Percentiles rank a stretch among this genome's conserved stretches.
Conservation (phyloP, 2,888 invertebrate species). For the Sericinus montela region DNA sequence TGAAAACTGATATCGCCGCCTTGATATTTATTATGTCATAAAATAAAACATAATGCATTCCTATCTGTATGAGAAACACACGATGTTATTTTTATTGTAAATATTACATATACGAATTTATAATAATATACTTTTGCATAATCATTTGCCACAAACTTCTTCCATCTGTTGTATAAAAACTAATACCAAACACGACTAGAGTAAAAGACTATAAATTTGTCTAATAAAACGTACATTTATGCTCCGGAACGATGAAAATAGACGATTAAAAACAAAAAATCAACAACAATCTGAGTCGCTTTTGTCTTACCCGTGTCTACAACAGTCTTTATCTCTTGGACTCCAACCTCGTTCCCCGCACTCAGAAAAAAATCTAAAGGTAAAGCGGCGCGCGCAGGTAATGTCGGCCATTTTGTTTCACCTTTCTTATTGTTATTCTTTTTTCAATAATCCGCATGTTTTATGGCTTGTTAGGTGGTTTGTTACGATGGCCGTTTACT, state of each 20-base stretch:
- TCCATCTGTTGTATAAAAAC: no score
- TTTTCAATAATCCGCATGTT: slow-evolving; percentile 73
- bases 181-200: no score
- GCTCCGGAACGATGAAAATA: slow-evolving; percentile 50
- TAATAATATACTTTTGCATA: no score
- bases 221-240: slow-evolving; percentile 42
- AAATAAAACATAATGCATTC: no score
- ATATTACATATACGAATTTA: no score
- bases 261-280: slow-evolving; percentile 65
- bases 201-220: slow-evolving; percentile 22
- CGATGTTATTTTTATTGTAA: no score
- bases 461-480: slow-evolving; percentile 68
- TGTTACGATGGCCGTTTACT: slow-evolving; percentile 56
- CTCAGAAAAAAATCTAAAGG: slow-evolving; percentile 40
- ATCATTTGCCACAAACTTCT: no score
- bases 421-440: slow-evolving; percentile 55
- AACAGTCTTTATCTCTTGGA: slow-evolving; percentile 60
- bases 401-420: slow-evolving; percentile 59
- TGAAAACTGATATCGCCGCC: not conserved
- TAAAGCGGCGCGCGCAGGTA: slow-evolving; percentile 64
- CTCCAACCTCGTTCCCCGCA: slow-evolving; percentile 41
- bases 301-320: slow-evolving; percentile 75
- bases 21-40: not conserved
- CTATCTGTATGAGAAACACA: no score
- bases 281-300: slow-evolving; percentile 61